Evolutionary conservation across 1,140 invertebrate genomes (phyloP), one percentile per base, ranked within the genome.

Genomic region (Anastrepha ludens): DNA sequence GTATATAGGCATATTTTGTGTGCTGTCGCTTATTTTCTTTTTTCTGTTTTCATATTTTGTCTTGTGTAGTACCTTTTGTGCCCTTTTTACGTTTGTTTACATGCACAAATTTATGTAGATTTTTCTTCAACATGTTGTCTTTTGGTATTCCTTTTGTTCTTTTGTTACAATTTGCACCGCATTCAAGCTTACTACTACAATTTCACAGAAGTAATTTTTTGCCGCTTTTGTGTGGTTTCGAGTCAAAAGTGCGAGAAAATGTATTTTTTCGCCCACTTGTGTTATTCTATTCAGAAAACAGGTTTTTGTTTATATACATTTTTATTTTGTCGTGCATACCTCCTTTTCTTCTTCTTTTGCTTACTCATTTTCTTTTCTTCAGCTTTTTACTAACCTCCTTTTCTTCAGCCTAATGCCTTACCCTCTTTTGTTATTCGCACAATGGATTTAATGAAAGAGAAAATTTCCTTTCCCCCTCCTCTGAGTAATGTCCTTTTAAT

Each of bases 381-480:
- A 2, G 1, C n/a, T 3, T 20, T 55, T 55, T 81, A 29, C 8
- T n/a, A 15, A 20, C n/a, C 47, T 20, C 47, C 8, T 55, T 20
- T 81, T 29, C 47, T 55, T 81, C 55, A 2, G 74, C 47, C 29
- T 81, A 81, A 81, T 81, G 47, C 8, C 47, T 20, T 20, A 47
- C 9, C 44, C 15, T 55, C 74, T 20, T 50, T 81, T 58, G 47
- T 50, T 8, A 44, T n/a, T 17, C 17, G 44, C 50, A 81, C 47
- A 81, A 81, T 55, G 50, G 74, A 81, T 81, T 81, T 47, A 55
- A 81, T 55, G 47, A 55, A 81, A 81, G 74, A 81, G 74, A 81
- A 81, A 81, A 81, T 81, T 55, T 81, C 74, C 74, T 55, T 58
- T 29, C 6, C 47, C 9, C 41, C 44, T 44, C 8, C 74, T 50